These are phyloP conservation scores for Miichthys miiuy DNA, from an alignment of 2,797 vertebrate genomes.

Conservation along the genomic window DNA sequence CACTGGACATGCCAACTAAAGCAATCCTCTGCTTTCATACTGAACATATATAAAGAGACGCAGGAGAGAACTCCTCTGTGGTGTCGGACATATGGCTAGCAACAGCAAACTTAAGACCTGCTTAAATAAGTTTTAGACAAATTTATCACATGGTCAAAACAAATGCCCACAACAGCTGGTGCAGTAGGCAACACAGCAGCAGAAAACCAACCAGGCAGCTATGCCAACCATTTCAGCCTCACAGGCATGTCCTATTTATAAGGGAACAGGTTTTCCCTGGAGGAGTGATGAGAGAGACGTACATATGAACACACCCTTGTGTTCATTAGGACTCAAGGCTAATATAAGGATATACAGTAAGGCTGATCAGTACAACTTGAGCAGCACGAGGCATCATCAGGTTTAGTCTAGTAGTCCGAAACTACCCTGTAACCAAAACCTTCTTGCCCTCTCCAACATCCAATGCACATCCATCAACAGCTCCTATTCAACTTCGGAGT, in stretches of 20 bases:
- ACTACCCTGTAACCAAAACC: conserved; percentile 1
- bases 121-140: conserved; percentile 64
- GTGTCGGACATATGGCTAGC: conserved; percentile 44
- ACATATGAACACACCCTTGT: conserved; percentile 23
- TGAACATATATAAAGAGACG: conserved; percentile 24
- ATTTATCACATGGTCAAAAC: conserved; percentile 60
- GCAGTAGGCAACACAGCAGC: conserved; percentile 42
- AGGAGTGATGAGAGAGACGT: conserved; percentile 31
- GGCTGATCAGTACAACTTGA: conserved; percentile 12
- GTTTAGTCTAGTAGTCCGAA: conserved; percentile 10
- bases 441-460: background rate
- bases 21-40: conserved; percentile 19
- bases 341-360: conserved; percentile 6
- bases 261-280: conserved; percentile 44
- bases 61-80: conserved; percentile 11
- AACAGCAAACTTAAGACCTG: conserved; percentile 45
- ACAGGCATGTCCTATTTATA: conserved; percentile 69
- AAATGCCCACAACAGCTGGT: conserved; percentile 65
- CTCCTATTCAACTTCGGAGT: background rate
- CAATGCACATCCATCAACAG: background rate
- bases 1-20: conserved; percentile 18
- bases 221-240: conserved; percentile 59
- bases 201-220: conserved; percentile 48
- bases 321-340: conserved; percentile 26
- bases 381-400: background rate